These are phyloP conservation scores for Cerastis rubricosa DNA, from an alignment of 2,888 invertebrate species.

Conservation along the genomic window DNA sequence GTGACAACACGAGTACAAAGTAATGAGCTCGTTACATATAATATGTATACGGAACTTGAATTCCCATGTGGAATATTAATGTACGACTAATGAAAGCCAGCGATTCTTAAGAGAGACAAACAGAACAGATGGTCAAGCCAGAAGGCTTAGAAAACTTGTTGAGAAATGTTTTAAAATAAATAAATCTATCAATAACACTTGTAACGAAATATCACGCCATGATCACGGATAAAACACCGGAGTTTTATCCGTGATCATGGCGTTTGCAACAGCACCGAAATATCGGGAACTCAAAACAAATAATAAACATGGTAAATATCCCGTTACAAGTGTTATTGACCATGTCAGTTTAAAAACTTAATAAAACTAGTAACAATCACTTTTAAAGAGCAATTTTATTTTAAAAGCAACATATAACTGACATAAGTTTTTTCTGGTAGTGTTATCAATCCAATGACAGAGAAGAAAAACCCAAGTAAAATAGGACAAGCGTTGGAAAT, in stretches of 20 bases:
- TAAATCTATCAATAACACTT: no score
- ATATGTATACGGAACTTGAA: neutral
- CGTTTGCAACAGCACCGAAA: no score
- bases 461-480: neutral
- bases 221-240: no score
- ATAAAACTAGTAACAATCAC: neutral
- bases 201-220: no score
- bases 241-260: no score
- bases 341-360: no score
- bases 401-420: neutral
- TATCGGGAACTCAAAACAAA: no score
- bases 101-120: neutral
- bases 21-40: conserved; percentile 7
- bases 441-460: neutral
- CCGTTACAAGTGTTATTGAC: no score
- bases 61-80: conserved; percentile 29
- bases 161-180: no score
- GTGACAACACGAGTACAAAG: conserved; percentile 33
- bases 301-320: no score
- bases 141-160: neutral
- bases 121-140: neutral
- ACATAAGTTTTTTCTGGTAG: neutral
- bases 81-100: neutral
- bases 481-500: neutral
- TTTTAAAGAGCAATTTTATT: neutral